Conservation (phyloP, 1,140 invertebrate species). For the Drosophila rufa region DNA sequence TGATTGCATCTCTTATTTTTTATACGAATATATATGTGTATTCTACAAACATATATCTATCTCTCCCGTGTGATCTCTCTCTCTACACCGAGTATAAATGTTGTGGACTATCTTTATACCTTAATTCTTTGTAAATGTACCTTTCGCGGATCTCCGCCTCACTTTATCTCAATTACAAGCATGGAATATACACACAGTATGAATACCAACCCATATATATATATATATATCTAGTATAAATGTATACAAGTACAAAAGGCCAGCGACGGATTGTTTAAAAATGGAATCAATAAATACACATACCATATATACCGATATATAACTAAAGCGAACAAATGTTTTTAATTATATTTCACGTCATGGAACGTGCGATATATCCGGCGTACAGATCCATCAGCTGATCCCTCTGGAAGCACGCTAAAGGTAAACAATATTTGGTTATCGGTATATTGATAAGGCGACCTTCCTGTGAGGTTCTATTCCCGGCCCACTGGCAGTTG, state of each 20-base stretch:
- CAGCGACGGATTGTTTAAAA: conserved; percentile 23
- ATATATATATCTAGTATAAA: conserved; percentile 32
- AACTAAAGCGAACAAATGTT: background rate
- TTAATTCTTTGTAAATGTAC: conserved; percentile 57
- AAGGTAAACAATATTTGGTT: conserved; percentile 30
- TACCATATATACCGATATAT: conserved; percentile 33
- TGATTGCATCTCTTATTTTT: conserved; percentile 44
- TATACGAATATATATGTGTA: conserved; percentile 21
- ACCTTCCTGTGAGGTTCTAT: conserved; percentile 31
- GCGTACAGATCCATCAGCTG: conserved; percentile 22
- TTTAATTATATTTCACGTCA: background rate
- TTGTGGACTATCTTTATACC: conserved; percentile 54
- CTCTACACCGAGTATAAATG: conserved; percentile 62
- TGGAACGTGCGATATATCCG: conserved; percentile 4
- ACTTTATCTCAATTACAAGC: conserved; percentile 30
- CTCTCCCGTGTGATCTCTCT: conserved; percentile 56
- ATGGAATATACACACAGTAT: conserved; percentile 8
- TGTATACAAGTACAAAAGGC: conserved; percentile 53
- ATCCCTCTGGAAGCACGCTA: background rate
- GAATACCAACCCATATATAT: conserved; percentile 17
- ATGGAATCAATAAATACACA: conserved; percentile 49
- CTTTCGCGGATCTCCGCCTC: conserved; percentile 30
- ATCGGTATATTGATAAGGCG: conserved; percentile 38
- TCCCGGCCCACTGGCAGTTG: conserved; percentile 28
- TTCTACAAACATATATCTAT: conserved; percentile 9